Conservation (phyloP, 2,113 vertebrate genomes). For the Emydura subglobosa region DNA sequence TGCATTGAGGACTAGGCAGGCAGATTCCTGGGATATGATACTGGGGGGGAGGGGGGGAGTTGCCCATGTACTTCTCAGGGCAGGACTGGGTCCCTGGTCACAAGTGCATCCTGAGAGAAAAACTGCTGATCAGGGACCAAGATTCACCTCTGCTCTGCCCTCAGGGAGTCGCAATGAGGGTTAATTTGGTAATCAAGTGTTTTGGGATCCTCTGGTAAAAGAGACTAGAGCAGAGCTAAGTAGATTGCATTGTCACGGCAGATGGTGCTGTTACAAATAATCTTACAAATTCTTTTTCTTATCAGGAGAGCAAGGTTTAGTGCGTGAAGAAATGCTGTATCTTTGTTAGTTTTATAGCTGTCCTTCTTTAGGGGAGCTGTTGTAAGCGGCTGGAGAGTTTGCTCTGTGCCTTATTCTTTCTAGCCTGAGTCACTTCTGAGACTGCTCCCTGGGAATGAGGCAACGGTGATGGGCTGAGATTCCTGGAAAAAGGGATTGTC, state of each 20-base stretch:
- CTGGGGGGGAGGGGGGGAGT: background rate
- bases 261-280: background rate
- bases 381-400: background rate
- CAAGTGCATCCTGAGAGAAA: background rate
- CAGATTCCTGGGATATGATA: background rate
- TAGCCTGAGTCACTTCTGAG: background rate
- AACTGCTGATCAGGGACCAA: background rate
- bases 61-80: background rate
- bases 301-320: background rate
- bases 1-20: background rate
- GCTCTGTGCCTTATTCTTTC: background rate
- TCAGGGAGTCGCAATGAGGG: background rate
- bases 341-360: background rate
- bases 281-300: background rate
- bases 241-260: background rate
- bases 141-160: background rate
- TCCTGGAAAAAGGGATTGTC: background rate
- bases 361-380: background rate
- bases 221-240: background rate
- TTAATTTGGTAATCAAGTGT: background rate
- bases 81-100: background rate
- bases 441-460: background rate
- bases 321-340: background rate
- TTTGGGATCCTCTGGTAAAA: background rate
- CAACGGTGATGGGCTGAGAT: background rate